Conservation (phyloP, 1,140 invertebrate species). For the Drosophila repletoides region DNA sequence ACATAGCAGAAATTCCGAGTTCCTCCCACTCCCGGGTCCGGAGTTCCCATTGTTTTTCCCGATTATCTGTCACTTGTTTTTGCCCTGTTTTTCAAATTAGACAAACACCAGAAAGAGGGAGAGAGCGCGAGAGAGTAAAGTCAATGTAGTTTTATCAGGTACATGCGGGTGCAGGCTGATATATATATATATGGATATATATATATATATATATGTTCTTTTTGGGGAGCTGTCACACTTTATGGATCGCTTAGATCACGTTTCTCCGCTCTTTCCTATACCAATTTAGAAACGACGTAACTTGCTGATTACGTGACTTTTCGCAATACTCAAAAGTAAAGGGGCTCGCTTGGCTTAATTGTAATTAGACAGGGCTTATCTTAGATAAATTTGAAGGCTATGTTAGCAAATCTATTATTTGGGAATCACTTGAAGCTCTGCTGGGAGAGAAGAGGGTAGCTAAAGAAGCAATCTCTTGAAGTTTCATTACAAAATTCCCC, state of each 20-base stretch:
- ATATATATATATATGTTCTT: not conserved
- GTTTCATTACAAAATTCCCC: not conserved
- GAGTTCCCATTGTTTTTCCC: conserved; percentile 27
- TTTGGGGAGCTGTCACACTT: conserved; percentile 27
- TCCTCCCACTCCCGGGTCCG: conserved; percentile 17
- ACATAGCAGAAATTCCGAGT: conserved; percentile 47
- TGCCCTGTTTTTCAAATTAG: conserved; percentile 61
- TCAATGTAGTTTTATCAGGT: conserved; percentile 16
- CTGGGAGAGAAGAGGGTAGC: too few species aligned
- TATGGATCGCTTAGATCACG: conserved; percentile 36
- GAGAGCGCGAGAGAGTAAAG: not conserved
- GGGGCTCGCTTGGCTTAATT: conserved; percentile 8
- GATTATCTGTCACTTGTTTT: conserved; percentile 49
- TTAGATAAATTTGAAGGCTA: too few species aligned
- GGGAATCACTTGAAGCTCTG: too few species aligned
- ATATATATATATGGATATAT: conserved; percentile 5
- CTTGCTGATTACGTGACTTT: conserved; percentile 8
- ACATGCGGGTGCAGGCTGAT: conserved; percentile 39
- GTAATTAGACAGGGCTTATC: too few species aligned
- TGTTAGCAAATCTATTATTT: too few species aligned
- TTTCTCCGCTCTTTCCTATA: conserved; percentile 7
- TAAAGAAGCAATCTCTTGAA: too few species aligned
- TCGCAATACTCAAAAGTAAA: not conserved
- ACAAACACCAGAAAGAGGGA: conserved; percentile 46
- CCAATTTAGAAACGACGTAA: conserved; percentile 32